Conservation (phyloP, 2,113 vertebrate species). For the Platanista minor region DNA sequence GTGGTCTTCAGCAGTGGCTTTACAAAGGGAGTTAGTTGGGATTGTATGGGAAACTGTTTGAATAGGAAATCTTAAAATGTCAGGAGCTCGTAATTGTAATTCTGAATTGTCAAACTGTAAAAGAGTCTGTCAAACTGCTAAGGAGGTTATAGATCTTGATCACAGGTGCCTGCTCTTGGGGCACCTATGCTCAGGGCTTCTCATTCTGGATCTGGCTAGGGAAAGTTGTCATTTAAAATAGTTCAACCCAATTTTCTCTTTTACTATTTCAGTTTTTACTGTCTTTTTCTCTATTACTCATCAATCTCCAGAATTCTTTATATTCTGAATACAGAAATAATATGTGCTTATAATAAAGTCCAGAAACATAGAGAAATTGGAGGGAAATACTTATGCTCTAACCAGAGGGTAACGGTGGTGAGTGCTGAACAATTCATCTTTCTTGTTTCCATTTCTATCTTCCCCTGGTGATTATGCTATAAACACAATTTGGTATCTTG, state of each 20-base stretch:
- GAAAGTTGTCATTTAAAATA: background rate
- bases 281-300: background rate
- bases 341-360: background rate
- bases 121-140: background rate
- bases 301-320: background rate
- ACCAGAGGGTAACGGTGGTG: background rate
- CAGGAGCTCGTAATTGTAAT: background rate
- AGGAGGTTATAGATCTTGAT: background rate
- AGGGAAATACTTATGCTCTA: background rate
- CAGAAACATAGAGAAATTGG: background rate
- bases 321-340: conserved; percentile 5
- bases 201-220: background rate
- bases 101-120: background rate
- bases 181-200: background rate
- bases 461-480: background rate
- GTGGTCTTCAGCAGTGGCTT: background rate
- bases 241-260: background rate
- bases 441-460: accelerated
- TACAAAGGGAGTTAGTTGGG: background rate
- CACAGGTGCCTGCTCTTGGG: background rate
- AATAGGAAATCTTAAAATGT: conserved; percentile 11
- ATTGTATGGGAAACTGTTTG: background rate
- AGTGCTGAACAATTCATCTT: background rate
- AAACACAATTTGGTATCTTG: background rate
- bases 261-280: background rate